Evolutionary conservation across 2,113 vertebrate genomes (phyloP).

Genomic region (Sinocyclocheilus rhinocerous): DNA sequence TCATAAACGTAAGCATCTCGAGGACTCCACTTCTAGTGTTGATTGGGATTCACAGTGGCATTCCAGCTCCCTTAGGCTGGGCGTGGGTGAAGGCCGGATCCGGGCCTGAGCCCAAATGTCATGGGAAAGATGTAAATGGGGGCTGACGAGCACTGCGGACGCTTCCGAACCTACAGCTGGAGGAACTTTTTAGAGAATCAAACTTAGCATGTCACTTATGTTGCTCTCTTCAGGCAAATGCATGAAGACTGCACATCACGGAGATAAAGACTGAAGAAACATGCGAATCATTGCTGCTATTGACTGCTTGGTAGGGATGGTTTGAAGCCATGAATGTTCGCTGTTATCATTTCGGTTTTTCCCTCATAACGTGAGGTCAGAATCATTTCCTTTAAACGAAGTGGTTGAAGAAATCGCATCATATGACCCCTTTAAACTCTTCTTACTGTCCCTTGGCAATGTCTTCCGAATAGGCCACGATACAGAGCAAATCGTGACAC

Average conservation of each 20-base stretch:
- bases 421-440: background rate
- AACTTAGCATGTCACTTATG: constrained; percentile 43
- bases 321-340: background rate
- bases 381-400: background rate
- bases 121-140: constrained; percentile 41
- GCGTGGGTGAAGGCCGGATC: constrained; percentile 29
- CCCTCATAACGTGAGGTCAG: background rate
- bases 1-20: background rate
- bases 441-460: constrained; percentile 18
- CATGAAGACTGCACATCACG: background rate
- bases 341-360: background rate
- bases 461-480: background rate
- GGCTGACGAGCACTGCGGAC: constrained; percentile 50
- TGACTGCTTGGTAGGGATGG: background rate
- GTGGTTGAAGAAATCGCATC: background rate
- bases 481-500: constrained; percentile 12
- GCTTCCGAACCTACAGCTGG: constrained; percentile 22
- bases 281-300: background rate
- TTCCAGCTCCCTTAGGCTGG: constrained; percentile 31
- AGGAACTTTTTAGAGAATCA: constrained; percentile 55
- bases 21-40: constrained; percentile 26
- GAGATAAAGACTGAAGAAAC: constrained; percentile 13
- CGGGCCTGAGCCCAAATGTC: constrained; percentile 49
- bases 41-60: constrained; percentile 48
- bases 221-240: constrained; percentile 9